Evolutionary conservation across 2,113 vertebrate species (phyloP).

Genomic region (Mohoua ochrocephala): DNA sequence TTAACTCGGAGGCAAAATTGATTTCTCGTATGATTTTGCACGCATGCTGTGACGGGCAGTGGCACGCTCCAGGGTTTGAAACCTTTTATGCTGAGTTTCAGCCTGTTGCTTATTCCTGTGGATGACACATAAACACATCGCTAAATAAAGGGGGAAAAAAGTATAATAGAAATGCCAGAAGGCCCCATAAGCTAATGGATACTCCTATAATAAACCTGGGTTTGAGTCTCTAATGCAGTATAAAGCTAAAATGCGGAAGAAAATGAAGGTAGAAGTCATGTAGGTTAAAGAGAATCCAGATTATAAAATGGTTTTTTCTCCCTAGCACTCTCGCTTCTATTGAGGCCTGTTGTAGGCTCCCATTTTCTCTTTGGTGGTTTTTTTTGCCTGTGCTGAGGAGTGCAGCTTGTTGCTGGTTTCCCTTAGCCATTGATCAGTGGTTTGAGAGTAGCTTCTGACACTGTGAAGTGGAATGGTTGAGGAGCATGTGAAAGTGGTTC

Average conservation of each 20-base stretch:
- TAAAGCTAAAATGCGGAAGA: background rate
- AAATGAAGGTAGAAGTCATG: background rate
- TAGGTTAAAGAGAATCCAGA: background rate
- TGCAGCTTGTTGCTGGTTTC: background rate
- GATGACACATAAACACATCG: background rate
- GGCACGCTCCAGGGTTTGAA: constrained; percentile 28
- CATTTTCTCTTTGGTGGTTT: background rate
- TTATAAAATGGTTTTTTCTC: background rate
- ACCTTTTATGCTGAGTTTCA: constrained; percentile 23
- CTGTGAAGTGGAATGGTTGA: background rate
- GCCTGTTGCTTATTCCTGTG: constrained; percentile 19
- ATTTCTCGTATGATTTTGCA: background rate
- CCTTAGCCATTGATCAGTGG: background rate
- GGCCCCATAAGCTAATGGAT: constrained; percentile 21
- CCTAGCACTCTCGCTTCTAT: background rate
- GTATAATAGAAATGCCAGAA: constrained; percentile 24
- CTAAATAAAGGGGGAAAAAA: background rate
- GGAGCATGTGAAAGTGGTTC: background rate
- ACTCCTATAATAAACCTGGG: background rate
- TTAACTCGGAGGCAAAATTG: constrained; percentile 11
- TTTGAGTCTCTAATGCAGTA: background rate
- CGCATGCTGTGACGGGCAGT: background rate
- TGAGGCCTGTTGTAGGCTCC: background rate
- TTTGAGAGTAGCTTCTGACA: background rate
- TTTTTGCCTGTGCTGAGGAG: background rate